phyloP scores from a whole-genome alignment of 2,888 invertebrate species.

The Drosophila histrio region DNA sequence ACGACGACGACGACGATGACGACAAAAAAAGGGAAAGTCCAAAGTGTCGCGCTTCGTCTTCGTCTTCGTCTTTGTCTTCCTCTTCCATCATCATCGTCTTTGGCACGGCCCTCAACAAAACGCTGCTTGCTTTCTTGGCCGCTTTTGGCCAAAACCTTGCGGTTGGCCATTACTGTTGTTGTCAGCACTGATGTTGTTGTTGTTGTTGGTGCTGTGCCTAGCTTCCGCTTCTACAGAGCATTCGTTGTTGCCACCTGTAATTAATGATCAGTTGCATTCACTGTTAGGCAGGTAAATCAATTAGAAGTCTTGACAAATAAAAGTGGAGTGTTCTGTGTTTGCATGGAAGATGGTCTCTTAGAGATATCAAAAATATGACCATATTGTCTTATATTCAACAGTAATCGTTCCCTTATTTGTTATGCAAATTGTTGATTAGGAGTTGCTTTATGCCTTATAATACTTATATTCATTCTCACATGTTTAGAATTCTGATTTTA shows the following conservation, averaged over 20 bases:
- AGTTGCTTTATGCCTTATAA: too few relatives aligned
- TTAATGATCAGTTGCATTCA: not conserved
- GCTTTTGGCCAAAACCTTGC: slow-evolving; percentile 4
- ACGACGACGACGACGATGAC: slow-evolving; percentile 8
- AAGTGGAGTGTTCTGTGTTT: not conserved
- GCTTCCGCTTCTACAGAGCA: slow-evolving; percentile 52
- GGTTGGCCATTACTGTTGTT: slow-evolving; percentile 11
- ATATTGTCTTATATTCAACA: too few relatives aligned
- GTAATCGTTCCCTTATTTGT: too few relatives aligned
- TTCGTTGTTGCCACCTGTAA: slow-evolving; percentile 17
- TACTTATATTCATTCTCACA: too few relatives aligned
- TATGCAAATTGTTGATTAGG: too few relatives aligned
- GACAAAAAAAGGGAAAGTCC: slow-evolving; percentile 75
- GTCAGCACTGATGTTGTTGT: not conserved
- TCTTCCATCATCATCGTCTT: slow-evolving; percentile 6
- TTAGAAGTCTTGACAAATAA: not conserved
- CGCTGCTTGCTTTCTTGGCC: slow-evolving; percentile 56
- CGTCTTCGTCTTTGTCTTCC: slow-evolving; percentile 9
- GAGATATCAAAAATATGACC: too few relatives aligned
- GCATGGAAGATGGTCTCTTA: too few relatives aligned
- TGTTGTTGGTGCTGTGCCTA: slow-evolving; percentile 6
- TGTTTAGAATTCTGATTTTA: too few relatives aligned
- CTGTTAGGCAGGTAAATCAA: not conserved
- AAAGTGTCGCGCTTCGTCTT: slow-evolving; percentile 45
- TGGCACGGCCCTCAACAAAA: slow-evolving; percentile 46